phyloP scores from a whole-genome alignment of 2,888 invertebrate species.

The Harpalus rubripes region DNA sequence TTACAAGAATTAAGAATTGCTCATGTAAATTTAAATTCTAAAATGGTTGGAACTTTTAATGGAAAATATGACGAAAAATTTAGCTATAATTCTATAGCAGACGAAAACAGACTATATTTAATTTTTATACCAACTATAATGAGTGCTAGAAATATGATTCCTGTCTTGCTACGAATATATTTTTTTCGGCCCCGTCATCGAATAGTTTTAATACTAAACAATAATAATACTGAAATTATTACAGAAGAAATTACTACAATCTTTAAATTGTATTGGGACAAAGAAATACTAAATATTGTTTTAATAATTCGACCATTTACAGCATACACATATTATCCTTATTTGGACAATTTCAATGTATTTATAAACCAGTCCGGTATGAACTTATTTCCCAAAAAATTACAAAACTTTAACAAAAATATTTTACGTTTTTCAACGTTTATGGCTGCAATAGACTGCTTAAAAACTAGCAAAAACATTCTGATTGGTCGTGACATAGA shows the following conservation, averaged over 20 bases:
- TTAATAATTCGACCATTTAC: constrained; percentile 69
- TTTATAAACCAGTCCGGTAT: constrained; percentile 68
- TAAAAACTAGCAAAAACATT: not conserved
- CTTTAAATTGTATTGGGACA: constrained; percentile 77
- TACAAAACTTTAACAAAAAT: constrained; percentile 74
- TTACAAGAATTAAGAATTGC: too few species aligned
- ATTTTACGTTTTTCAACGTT: constrained; percentile 73
- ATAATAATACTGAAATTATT: constrained; percentile 75
- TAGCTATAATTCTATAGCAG: too few species aligned
- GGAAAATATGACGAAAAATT: too few species aligned
- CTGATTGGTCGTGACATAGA: constrained; percentile 76
- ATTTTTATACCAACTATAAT: too few species aligned
- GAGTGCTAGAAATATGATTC: constrained; percentile 57
- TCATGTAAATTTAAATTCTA: too few species aligned
- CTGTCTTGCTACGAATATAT: constrained; percentile 76
- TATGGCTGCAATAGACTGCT: constrained; percentile 73
- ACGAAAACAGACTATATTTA: too few species aligned
- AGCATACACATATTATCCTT: constrained; percentile 80
- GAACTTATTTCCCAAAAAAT: constrained; percentile 72
- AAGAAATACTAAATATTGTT: constrained; percentile 71
- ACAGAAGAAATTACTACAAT: constrained; percentile 77
- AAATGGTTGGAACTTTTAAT: too few species aligned
- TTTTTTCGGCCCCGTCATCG: constrained; percentile 78
- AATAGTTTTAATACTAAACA: constrained; percentile 77
- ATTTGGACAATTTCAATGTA: constrained; percentile 76